phyloP scores from a whole-genome alignment of 2,113 vertebrate genomes.

The Megalops atlanticus region DNA sequence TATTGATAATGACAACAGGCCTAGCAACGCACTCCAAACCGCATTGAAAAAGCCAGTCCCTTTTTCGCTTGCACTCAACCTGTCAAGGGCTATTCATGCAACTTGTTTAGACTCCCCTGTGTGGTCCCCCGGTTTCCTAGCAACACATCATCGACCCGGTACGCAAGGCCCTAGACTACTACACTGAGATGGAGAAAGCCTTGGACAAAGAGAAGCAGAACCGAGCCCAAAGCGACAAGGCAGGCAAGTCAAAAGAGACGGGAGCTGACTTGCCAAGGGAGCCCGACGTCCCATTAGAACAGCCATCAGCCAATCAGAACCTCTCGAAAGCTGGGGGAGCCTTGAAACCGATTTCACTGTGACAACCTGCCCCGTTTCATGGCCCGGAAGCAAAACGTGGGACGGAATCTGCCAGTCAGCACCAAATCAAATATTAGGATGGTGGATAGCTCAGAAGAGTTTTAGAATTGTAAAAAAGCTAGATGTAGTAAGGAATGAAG shows the following conservation, averaged over 20 bases:
- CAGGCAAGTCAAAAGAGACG: constrained; percentile 49
- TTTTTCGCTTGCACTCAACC: not conserved
- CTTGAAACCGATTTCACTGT: not conserved
- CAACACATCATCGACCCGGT: constrained; percentile 75
- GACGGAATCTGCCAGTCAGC: not conserved
- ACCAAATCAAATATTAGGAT: not conserved
- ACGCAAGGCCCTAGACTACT: constrained; percentile 75
- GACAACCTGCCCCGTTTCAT: no score
- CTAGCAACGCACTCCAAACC: not conserved
- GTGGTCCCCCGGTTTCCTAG: constrained; percentile 43
- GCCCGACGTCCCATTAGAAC: constrained; percentile 1
- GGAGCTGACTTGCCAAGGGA: constrained; percentile 10
- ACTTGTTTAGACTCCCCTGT: no score
- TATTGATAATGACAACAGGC: not conserved
- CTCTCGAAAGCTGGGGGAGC: not conserved
- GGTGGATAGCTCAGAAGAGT: not conserved
- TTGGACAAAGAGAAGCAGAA: constrained; percentile 68
- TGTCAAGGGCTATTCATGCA: constrained; percentile 3
- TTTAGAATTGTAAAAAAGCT: not conserved
- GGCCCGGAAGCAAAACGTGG: no score
- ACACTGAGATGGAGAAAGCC: constrained; percentile 78
- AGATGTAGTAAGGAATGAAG: no score
- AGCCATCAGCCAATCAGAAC: constrained; percentile 30
- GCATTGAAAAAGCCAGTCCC: no score
- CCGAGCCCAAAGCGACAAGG: constrained; percentile 55